A percentile compares a stretch with the other conserved stretches of the same genome.
Conservation (phyloP, 2,888 invertebrate species). For the Crioceris asparagi region DNA sequence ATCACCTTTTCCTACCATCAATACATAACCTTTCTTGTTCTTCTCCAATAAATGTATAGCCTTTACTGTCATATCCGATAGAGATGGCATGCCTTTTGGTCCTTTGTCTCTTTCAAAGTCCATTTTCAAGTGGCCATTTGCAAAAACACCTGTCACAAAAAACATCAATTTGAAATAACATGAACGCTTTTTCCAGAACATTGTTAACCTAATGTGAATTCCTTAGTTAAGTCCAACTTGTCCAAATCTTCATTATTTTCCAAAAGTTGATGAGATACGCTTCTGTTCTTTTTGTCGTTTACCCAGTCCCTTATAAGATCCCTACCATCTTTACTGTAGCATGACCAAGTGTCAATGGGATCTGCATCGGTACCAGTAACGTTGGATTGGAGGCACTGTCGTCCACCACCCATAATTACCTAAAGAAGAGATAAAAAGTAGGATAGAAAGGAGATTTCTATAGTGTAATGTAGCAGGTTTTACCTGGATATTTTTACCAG, state of each 20-base stretch:
- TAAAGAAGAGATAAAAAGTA: too few species aligned
- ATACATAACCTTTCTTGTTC: conserved; percentile 55
- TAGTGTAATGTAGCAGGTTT: too few species aligned
- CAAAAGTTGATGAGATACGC: conserved; percentile 49
- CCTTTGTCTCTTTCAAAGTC: conserved; percentile 57
- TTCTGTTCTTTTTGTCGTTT: conserved; percentile 37
- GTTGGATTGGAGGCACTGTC: conserved; percentile 54
- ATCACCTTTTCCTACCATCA: conserved; percentile 47
- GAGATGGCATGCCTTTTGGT: conserved; percentile 61
- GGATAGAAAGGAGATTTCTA: too few species aligned
- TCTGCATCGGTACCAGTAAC: conserved; percentile 42
- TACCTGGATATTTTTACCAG: conserved; percentile 61
- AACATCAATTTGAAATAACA: too few species aligned
- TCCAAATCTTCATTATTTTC: conserved; percentile 57
- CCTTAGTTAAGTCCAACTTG: conserved; percentile 48
- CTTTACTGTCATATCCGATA: conserved; percentile 67
- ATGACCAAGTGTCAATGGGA: conserved; percentile 38
- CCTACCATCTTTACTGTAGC: conserved; percentile 60
- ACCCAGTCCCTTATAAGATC: conserved; percentile 66
- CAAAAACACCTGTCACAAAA: conserved; percentile 56
- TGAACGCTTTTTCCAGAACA: background rate
- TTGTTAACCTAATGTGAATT: conserved; percentile 63
- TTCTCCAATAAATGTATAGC: conserved; percentile 61
- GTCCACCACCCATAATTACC: conserved; percentile 81
- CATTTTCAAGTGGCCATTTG: conserved; percentile 66